Base-by-base conservation (phyloP, 2,888 invertebrate genomes). In the Minunthozetes semirufus region DNA sequence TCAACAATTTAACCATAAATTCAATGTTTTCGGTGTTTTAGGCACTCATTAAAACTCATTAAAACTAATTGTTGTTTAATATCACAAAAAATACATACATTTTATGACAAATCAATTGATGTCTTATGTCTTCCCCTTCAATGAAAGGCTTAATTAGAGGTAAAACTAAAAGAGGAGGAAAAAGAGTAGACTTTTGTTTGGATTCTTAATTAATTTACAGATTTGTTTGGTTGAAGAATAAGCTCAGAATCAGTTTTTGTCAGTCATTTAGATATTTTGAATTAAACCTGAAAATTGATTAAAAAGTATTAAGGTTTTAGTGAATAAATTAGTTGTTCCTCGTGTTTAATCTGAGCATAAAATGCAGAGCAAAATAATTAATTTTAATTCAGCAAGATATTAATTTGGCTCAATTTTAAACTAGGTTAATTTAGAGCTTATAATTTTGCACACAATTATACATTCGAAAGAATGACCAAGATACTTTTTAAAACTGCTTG, bases 41-140 rank as follows among this genome's bases (percentile, higher is more conserved):
- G 70, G 70, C 70, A 70, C 70, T 70, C 48, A 70, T 70, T 70
- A 70, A 46, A n/a, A n/a, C n/a, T n/a, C n/a, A n/a, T n/a, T n/a
- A n/a, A 46, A 70, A 46, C 17, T 33, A 66, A 33, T 19, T 66
- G 25, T 66, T 33, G n/a, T n/a, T 38, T 66, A 19, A 38, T 66
- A 66, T 66, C 63, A 66, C 63, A 66, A 66, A 66, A 17, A 38
- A 33, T 42, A 19, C 56, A 22, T 11, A 59, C 25, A 59, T 29
- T 19, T 27, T 22, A 59, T 59, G 59, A 27, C 1, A 56, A 22
- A 22, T 22, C 3, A 56, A 56, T 22, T 13, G 56, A 56, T 56
- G 56, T 56, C 22, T 56, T 11, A 56, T 56, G 56, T 56, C 22
- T 56, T 11, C n/a, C 19, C 13, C 6, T 48, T 48, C n/a, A 22